Evolutionary conservation across 2,797 vertebrate species (phyloP).

Genomic region (Enteromius anoplus): DNA sequence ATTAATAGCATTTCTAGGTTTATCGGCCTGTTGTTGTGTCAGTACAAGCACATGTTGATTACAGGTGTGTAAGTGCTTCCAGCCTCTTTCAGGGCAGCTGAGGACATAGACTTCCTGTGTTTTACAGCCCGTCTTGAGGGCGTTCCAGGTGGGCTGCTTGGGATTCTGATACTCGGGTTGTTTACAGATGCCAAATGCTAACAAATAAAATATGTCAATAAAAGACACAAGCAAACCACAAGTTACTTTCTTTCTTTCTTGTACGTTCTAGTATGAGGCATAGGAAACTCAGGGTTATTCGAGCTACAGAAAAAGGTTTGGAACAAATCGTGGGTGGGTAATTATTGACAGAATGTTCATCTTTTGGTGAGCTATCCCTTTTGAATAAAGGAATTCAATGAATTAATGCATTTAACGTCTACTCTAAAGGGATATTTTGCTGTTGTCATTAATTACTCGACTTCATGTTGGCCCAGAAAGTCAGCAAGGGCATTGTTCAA

Average conservation of each 20-base stretch:
- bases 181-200: conserved; percentile 18
- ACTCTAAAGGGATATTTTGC: too few species aligned
- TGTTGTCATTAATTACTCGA: too few species aligned
- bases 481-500: too few species aligned
- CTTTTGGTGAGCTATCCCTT: neutral
- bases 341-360: neutral
- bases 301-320: neutral
- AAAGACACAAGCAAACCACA: neutral
- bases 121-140: conserved; percentile 44
- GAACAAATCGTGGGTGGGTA: neutral
- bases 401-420: too few species aligned
- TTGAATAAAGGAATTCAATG: too few species aligned
- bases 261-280: neutral
- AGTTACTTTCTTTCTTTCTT: neutral
- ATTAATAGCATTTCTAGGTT: neutral
- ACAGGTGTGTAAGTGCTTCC: conserved; percentile 40
- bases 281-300: neutral
- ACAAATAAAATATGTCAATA: neutral
- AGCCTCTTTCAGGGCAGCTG: conserved; percentile 30
- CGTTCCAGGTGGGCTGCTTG: conserved; percentile 26
- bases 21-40: conserved; percentile 8
- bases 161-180: neutral
- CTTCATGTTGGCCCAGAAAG: too few species aligned
- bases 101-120: conserved; percentile 29
- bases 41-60: conserved; percentile 22